A percentile compares a stretch with the other conserved stretches of the same genome.
Conservation (phyloP, 2,113 vertebrate species). For the Indri indri region DNA sequence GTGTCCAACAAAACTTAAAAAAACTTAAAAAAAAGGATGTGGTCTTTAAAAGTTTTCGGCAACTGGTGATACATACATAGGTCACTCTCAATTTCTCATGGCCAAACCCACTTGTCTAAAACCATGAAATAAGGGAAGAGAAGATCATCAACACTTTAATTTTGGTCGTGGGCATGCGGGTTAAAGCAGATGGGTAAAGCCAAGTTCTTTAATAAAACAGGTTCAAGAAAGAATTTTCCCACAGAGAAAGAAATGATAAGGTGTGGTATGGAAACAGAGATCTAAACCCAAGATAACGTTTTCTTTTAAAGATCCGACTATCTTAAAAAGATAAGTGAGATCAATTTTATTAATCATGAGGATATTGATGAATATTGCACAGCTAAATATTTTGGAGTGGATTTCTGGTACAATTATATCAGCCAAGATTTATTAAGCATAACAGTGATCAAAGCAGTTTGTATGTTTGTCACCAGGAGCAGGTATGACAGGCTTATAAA, state of each 20-base stretch:
- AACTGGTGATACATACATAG: not conserved
- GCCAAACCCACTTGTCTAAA: not conserved
- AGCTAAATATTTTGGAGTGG: conserved; percentile 12
- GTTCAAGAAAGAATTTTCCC: not conserved
- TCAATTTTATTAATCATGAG: not conserved
- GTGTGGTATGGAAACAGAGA: not conserved
- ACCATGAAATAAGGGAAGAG: not conserved
- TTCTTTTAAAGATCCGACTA: not conserved
- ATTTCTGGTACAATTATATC: conserved; percentile 22
- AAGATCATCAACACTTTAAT: not conserved
- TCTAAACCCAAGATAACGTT: not conserved
- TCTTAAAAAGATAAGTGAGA: not conserved
- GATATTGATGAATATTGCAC: not conserved
- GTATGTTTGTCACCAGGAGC: not conserved
- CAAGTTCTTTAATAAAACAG: not conserved
- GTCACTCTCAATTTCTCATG: not conserved
- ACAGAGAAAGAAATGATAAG: not conserved
- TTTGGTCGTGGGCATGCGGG: not conserved
- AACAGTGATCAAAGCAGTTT: not conserved
- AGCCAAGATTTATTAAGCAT: conserved; percentile 20
- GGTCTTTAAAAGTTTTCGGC: not conserved
- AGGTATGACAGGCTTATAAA: not conserved
- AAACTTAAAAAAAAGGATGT: not conserved
- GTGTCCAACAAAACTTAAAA: not conserved
- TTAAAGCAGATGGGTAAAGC: not conserved